Percentiles rank a stretch among this genome's conserved stretches.
phyloP scores from a whole-genome alignment of 2,797 vertebrate species.

The Periparus ater region DNA sequence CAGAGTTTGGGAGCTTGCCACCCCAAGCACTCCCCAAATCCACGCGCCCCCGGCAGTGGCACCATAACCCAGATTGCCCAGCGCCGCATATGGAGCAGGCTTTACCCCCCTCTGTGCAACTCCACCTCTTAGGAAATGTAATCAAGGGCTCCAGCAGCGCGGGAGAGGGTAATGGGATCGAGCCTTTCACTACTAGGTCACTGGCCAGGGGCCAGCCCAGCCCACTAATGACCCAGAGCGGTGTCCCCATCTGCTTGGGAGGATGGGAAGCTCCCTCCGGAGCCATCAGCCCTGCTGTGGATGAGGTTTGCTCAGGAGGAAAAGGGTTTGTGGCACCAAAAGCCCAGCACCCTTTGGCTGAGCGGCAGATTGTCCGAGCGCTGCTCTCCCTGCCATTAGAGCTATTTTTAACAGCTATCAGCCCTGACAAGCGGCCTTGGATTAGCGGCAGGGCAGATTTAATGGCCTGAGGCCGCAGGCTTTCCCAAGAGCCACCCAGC shows the following conservation, averaged over 20 bases:
- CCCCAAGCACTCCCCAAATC: neutral
- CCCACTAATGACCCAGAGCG: constrained; percentile 23
- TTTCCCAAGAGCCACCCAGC: neutral
- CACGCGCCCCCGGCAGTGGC: rapidly evolving
- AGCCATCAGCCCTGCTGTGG: neutral
- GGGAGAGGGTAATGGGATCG: constrained; percentile 52
- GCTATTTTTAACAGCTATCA: constrained; percentile 49
- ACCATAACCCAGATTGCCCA: constrained; percentile 49
- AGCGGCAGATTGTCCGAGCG: neutral
- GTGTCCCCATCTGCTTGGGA: neutral
- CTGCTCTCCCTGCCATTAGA: neutral
- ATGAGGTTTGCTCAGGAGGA: neutral
- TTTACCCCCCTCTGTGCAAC: neutral
- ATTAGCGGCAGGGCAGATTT: constrained; percentile 31
- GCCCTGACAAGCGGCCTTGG: neutral
- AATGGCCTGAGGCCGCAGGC: neutral
- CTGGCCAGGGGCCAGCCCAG: constrained; percentile 14
- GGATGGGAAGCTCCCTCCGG: neutral
- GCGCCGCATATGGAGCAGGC: neutral
- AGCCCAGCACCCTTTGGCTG: neutral
- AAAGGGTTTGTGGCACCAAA: neutral
- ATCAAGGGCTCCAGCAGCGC: constrained; percentile 24
- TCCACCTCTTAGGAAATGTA: constrained; percentile 52
- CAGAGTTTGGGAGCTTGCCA: neutral
- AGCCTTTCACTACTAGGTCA: constrained; percentile 66